phyloP scores from a whole-genome alignment of 2,113 vertebrate species.

The Pygoscelis antarcticus region DNA sequence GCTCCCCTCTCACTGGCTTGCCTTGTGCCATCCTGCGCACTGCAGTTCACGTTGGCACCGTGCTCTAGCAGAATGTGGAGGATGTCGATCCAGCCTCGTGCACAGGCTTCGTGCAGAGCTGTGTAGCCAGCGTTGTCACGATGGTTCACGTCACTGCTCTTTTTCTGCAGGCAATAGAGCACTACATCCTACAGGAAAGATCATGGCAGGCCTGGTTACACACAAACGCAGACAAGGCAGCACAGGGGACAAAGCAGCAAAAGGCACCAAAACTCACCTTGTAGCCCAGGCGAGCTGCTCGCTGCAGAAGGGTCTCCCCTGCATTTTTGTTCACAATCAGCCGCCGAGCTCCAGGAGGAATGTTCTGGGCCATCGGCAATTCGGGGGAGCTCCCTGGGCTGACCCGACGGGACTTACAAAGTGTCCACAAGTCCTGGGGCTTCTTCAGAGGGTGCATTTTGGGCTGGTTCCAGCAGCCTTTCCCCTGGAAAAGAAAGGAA shows the following conservation, averaged over 20 bases:
- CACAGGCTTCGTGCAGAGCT: conserved; percentile 93
- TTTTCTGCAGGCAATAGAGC: conserved; percentile 95
- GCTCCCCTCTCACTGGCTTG: conserved; percentile 24
- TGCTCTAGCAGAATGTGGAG: conserved; percentile 92
- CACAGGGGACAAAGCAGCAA: accelerated
- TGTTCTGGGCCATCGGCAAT: conserved; percentile 68
- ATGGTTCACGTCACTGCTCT: conserved; percentile 93
- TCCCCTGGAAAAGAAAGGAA: conserved; percentile 59
- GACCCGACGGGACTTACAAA: conserved; percentile 73
- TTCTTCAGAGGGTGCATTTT: conserved; percentile 73
- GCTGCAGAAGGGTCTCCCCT: conserved; percentile 92
- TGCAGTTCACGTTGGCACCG: conserved; percentile 97
- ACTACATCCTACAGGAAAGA: conserved; percentile 86
- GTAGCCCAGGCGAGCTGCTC: conserved; percentile 93
- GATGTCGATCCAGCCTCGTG: conserved; percentile 92
- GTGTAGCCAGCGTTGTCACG: conserved; percentile 97
- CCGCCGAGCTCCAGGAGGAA: conserved; percentile 91
- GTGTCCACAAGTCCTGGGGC: conserved; percentile 65
- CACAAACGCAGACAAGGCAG: accelerated
- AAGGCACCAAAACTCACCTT: conserved; percentile 75
- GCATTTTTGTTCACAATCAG: conserved; percentile 98
- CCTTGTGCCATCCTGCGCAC: conserved; percentile 96
- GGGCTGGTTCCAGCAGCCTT: conserved; percentile 72
- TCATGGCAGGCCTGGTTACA: background rate
- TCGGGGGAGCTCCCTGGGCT: conserved; percentile 76